Base-by-base conservation (phyloP, 1,140 invertebrate species). In the Papilio xuthus region DNA sequence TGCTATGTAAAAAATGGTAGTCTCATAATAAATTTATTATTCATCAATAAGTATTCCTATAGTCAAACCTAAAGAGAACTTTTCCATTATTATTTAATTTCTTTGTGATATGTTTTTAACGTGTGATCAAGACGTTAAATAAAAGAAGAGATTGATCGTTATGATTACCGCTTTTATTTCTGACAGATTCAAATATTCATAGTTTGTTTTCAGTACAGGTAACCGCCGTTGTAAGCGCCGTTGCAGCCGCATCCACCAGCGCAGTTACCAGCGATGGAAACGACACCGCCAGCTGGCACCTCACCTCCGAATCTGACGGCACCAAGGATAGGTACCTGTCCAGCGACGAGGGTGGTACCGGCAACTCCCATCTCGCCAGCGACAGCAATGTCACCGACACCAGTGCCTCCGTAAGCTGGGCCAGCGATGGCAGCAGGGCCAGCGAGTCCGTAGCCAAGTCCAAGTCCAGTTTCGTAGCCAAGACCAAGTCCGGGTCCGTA, bases 251-350 rank as follows among this genome's bases (percentile, higher is more conserved):
- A 15, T 42, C 23, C 18, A 42, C 53, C 67, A 4, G 53, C 82
- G 53, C 80, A 81, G 32, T 47, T 74, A 26, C 83, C 80, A 41
- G 69, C 41, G 63, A 84, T 82, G 53, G 82, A 69, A 47, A 84
- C 79, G 26, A 79, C 60, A 20, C 80, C 78, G 4, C 74, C 78
- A 53, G 77, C 79, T 47, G 78, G 63, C 26, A 79, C 37, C 13
- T 81, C 76, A 32, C 74, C 79, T 41, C 32, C 26, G 77, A 44
- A 44, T 44, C 42, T 44, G 13, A 44, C 42, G 9, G 42, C 42
- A 44, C 42, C 42, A 7, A 44, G 42, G 13, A 44, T 44, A 44
- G 42, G 42, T 10, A 44, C 42, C 42, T 44, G 42, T 6, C 42
- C 42, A 44, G 42, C 42, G 42, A 44, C 42, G 42, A 44, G 6